Evolutionary conservation across 2,888 invertebrate genomes (phyloP).

Genomic region (Agrilus biguttatus): DNA sequence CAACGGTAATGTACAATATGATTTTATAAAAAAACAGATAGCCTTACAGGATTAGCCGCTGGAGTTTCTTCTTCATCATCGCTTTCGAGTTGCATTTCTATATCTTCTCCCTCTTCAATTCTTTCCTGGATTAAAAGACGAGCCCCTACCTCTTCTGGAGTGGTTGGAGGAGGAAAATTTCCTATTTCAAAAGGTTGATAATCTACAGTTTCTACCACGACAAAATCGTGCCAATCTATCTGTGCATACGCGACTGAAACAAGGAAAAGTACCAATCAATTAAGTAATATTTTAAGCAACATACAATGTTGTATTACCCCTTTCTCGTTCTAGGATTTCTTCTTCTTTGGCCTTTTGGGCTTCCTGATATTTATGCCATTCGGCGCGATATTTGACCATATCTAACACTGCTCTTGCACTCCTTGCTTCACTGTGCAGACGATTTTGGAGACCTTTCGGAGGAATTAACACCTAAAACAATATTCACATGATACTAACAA

Average conservation of each 20-base stretch:
- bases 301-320: conserved; percentile 35
- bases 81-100: conserved; percentile 83
- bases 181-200: conserved; percentile 94
- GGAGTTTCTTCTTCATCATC: conserved; percentile 44
- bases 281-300: neutral
- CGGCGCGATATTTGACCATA: conserved; percentile 86
- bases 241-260: conserved; percentile 76
- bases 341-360: conserved; percentile 86
- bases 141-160: conserved; percentile 93
- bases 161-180: conserved; percentile 93
- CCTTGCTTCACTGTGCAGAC: conserved; percentile 63
- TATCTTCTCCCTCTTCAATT: conserved; percentile 65
- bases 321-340: conserved; percentile 87
- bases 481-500: too few relatives aligned
- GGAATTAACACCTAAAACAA: conserved; percentile 63
- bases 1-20: neutral
- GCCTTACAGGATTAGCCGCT: conserved; percentile 10
- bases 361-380: conserved; percentile 94
- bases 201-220: conserved; percentile 98
- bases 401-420: conserved; percentile 58
- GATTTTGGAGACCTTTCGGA: conserved; percentile 75
- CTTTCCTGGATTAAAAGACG: conserved; percentile 80
- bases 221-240: conserved; percentile 99
- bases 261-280: neutral
- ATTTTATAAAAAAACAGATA: neutral